phyloP scores from a whole-genome alignment of 2,888 invertebrate species.

The Cataglyphis livida region DNA sequence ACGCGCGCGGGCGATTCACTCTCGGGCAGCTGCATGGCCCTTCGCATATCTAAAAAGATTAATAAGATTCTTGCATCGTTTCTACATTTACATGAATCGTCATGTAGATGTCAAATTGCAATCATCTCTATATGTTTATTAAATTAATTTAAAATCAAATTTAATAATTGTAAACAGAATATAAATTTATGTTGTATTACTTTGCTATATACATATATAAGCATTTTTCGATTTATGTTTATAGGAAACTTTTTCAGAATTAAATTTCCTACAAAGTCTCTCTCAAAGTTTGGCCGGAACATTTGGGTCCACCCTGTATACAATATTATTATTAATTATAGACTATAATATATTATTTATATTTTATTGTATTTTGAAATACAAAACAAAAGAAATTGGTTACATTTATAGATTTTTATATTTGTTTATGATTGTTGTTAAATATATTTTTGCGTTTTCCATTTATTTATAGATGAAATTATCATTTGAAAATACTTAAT shows the following conservation, averaged over 20 bases:
- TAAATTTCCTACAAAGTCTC: too few relatives aligned
- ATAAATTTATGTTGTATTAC: background rate
- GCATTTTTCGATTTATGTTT: too few relatives aligned
- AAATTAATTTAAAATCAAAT: background rate
- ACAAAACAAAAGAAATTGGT: background rate
- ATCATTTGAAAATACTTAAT: background rate
- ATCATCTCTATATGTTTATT: background rate
- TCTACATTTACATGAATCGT: slow-evolving; percentile 1
- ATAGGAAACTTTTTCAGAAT: too few relatives aligned
- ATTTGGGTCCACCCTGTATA: too few relatives aligned
- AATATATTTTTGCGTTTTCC: background rate
- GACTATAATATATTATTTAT: background rate
- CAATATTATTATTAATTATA: background rate
- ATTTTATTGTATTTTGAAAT: background rate
- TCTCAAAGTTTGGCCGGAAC: too few relatives aligned
- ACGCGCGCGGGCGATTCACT: slow-evolving; percentile 59
- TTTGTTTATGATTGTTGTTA: background rate
- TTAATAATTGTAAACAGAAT: background rate
- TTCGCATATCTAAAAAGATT: slow-evolving; percentile 68
- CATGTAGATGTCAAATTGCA: background rate
- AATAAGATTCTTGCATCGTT: slow-evolving; percentile 65
- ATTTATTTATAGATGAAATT: too few relatives aligned
- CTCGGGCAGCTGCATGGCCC: slow-evolving; percentile 75
- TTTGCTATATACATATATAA: background rate
- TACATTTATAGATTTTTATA: background rate